Base-by-base conservation (phyloP, 2,888 invertebrate genomes). In the Limenitis arthemis region DNA sequence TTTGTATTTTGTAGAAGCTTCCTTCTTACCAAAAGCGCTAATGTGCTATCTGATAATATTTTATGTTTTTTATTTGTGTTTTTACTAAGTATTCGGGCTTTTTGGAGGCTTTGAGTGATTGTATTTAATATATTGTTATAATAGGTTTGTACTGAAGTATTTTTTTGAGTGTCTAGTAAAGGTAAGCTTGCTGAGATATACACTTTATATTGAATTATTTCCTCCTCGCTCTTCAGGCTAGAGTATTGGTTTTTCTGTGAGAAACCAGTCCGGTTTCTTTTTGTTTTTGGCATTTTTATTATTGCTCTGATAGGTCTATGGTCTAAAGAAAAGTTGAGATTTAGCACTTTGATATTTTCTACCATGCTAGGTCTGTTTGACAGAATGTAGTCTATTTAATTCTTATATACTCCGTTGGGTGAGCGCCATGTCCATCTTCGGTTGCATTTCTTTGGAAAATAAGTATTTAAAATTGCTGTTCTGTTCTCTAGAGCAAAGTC, bases 281-380 rank as follows among this genome's bases (percentile, higher is more conserved):
- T n/a, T n/a, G n/a, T n/a, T n/a, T n/a, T n/a, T n/a, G n/a, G n/a
- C n/a, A n/a, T n/a, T n/a, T n/a, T n/a, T n/a, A n/a, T n/a, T n/a
- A n/a, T n/a, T 53, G 55, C 50, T 60, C 58, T 58, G 38, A 60
- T 48, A 51, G 49, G 6, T 47, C 53, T 51, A 42, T 60, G 58
- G 46, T 58, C 55, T 11, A 52, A 58, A 11, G 55, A 47, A 36
- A 48, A 56, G 49, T 56, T 56, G 8, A 56, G 28, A 32, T 54
- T 53, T 44, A 49, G 20, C 20, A 51, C 49, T 49, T 47, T 41
- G 30, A 49, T 47, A 40, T 44, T 53, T 43, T 39, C 38, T 30
- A 49, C 31, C 31, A 38, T 31, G 33, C 11, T 33, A 33, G 43
- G 44, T 39, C 38, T 30, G 40, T 51, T 51, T 51, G 47, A 41